phyloP scores from a whole-genome alignment of 2,113 vertebrate species.

The Hippocampus mohnikei region DNA sequence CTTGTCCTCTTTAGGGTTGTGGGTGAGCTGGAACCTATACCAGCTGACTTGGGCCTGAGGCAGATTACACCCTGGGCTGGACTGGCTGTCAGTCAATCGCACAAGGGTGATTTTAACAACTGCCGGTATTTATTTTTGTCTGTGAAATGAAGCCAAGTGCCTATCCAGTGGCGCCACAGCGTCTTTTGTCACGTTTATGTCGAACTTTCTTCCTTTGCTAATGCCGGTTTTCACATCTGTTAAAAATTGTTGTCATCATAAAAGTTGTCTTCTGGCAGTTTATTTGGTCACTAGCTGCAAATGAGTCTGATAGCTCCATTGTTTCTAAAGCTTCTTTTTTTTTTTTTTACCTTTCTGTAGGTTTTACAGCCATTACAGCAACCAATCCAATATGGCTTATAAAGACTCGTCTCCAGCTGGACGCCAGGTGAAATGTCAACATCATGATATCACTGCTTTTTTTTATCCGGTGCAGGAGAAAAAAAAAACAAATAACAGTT shows the following conservation, averaged over 20 bases:
- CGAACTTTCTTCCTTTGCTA: background rate
- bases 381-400: constrained; percentile 99
- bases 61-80: background rate
- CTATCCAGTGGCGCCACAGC: background rate
- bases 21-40: background rate
- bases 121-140: background rate
- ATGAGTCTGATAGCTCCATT: constrained; percentile 2
- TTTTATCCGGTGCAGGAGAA: background rate
- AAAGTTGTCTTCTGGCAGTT: constrained; percentile 5
- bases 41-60: background rate
- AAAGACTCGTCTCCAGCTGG: constrained; percentile 95
- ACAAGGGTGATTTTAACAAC: background rate
- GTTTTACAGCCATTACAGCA: constrained; percentile 95
- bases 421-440: constrained; percentile 80
- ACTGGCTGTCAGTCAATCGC: background rate
- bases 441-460: background rate
- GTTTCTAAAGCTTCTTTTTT: constrained; percentile 17
- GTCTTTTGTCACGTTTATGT: background rate
- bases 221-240: background rate
- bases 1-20: background rate
- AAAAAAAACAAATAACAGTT: background rate
- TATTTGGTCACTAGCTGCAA: constrained; percentile 10
- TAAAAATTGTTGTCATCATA: background rate
- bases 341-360: constrained; percentile 71
- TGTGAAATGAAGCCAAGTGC: background rate